A percentile compares a stretch with the other conserved stretches of the same genome.
These are phyloP conservation scores for Catharus minimus DNA, from an alignment of 2,113 vertebrate species.

Conservation along the genomic window DNA sequence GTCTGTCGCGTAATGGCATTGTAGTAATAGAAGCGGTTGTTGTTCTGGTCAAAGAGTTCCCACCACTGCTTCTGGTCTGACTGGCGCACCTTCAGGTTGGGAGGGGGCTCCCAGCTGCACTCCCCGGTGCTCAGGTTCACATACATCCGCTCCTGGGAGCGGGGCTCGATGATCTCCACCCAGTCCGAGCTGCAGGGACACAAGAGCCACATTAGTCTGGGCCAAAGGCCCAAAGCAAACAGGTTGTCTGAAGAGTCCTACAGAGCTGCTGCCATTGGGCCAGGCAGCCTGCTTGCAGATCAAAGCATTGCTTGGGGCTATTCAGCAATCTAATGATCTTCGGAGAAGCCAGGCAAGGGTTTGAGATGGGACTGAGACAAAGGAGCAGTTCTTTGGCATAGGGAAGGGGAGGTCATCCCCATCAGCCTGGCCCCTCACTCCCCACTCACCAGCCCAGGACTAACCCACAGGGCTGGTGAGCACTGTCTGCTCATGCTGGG, in stretches of 20 bases:
- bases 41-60: constrained; percentile 88
- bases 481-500: background rate
- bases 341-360: background rate
- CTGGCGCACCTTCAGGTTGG: constrained; percentile 80
- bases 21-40: constrained; percentile 90
- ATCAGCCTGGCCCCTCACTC: accelerated
- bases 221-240: background rate
- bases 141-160: constrained; percentile 88
- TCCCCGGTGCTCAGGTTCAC: constrained; percentile 85
- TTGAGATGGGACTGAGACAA: background rate
- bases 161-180: constrained; percentile 91
- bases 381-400: background rate
- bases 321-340: background rate
- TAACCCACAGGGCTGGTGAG: accelerated
- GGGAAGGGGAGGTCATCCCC: background rate
- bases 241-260: background rate
- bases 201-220: background rate
- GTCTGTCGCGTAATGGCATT: constrained; percentile 83
- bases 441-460: background rate
- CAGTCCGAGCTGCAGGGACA: constrained; percentile 81
- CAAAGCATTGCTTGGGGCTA: background rate
- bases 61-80: constrained; percentile 90
- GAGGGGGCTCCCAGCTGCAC: constrained; percentile 88
- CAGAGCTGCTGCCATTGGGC: background rate
- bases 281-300: background rate